These are phyloP conservation scores for Pempheris klunzingeri DNA, from an alignment of 2,797 vertebrate genomes.

Conservation along the genomic window DNA sequence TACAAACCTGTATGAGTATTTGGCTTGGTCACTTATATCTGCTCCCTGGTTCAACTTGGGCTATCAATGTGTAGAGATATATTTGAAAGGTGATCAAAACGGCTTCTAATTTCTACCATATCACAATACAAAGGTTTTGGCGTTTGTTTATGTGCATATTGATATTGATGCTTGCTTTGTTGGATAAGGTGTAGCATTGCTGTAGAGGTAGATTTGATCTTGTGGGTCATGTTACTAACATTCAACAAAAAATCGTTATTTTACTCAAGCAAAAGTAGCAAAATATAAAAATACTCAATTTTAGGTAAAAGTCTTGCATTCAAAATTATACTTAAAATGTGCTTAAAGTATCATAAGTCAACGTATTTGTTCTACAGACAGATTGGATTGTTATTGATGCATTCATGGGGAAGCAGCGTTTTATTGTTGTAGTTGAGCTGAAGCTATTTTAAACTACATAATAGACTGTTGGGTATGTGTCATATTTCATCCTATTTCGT, in stretches of 20 bases:
- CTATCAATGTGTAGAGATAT: constrained; percentile 1
- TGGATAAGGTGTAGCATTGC: neutral
- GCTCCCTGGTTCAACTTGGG: neutral
- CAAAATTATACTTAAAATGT: no score
- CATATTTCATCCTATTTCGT: neutral
- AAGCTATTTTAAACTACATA: neutral
- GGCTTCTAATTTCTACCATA: no score
- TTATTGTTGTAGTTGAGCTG: neutral
- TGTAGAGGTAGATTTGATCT: neutral
- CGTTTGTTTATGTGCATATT: neutral
- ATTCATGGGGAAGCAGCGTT: neutral
- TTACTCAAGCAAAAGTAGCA: neutral
- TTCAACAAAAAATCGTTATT: neutral
- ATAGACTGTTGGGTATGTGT: neutral
- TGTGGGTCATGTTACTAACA: neutral
- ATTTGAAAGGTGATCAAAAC: neutral
- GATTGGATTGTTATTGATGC: neutral
- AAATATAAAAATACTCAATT: neutral
- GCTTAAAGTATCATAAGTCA: neutral
- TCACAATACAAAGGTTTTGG: neutral
- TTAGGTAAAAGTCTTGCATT: neutral
- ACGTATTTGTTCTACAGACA: neutral
- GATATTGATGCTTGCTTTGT: neutral
- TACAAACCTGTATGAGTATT: neutral
- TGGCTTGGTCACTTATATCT: neutral